Conservation (phyloP, 2,888 invertebrate genomes). For the Crocallis elinguaria region DNA sequence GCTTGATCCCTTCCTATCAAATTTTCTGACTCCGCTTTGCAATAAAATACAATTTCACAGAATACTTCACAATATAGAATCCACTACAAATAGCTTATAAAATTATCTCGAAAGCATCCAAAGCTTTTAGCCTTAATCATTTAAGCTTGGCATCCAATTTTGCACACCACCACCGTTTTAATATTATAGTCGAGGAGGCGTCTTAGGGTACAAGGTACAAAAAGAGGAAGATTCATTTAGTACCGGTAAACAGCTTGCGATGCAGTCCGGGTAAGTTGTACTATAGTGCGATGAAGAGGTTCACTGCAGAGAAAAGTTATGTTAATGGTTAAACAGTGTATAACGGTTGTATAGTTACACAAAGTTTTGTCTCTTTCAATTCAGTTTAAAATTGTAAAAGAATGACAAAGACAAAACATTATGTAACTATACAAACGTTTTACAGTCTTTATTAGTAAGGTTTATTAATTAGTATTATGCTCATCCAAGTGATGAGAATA, state of each 20-base stretch:
- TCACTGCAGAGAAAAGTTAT: neutral
- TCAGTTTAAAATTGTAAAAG: too few species aligned
- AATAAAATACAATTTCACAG: neutral
- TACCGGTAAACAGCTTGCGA: neutral
- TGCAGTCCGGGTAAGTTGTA: constrained; percentile 1
- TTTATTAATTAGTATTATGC: too few species aligned
- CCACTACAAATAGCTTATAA: neutral
- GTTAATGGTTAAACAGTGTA: too few species aligned
- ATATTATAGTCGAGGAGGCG: constrained; percentile 5
- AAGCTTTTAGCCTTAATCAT: constrained; percentile 26
- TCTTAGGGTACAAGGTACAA: neutral
- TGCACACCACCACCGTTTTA: constrained; percentile 18
- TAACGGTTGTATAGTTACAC: too few species aligned
- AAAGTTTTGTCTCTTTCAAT: too few species aligned
- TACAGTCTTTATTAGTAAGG: too few species aligned
- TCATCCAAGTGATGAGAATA: too few species aligned
- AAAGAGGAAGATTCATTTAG: neutral
- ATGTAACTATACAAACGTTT: too few species aligned
- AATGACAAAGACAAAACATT: too few species aligned
- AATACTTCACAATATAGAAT: neutral
- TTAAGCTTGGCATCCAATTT: constrained; percentile 24
- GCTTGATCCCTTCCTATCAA: too few species aligned
- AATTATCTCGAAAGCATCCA: constrained; percentile 20
- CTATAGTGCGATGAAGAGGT: neutral
- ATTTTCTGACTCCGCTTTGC: neutral